Evolutionary conservation across 2,113 vertebrate genomes (phyloP).

Genomic region (Mastomys coucha): DNA sequence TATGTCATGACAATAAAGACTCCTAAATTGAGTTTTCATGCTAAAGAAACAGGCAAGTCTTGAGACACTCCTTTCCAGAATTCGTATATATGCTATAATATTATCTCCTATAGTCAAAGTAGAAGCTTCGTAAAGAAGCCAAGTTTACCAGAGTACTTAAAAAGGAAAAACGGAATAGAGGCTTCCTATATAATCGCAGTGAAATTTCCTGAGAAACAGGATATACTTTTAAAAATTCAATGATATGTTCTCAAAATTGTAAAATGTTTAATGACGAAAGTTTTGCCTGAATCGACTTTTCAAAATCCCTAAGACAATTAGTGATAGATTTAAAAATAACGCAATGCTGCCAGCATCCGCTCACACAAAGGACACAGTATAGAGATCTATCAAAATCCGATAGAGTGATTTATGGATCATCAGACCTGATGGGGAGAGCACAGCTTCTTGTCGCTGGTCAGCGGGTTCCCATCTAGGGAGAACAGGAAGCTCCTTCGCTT

Average conservation of each 20-base stretch:
- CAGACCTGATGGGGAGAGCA: conserved; percentile 92
- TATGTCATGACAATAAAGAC: background rate
- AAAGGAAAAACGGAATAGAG: background rate
- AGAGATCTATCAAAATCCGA: background rate
- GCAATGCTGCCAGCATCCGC: background rate
- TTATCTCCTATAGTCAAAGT: background rate
- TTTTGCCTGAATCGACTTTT: background rate
- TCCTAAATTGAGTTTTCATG: background rate
- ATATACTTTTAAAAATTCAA: background rate
- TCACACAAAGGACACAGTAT: background rate
- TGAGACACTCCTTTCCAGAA: conserved; percentile 53
- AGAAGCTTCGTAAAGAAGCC: conserved; percentile 3
- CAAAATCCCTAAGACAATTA: background rate
- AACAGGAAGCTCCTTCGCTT: conserved; percentile 91
- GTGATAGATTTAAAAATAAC: conserved; percentile 24
- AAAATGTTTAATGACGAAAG: background rate
- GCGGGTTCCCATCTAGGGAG: conserved; percentile 90
- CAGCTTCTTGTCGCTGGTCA: conserved; percentile 92
- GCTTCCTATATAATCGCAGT: background rate
- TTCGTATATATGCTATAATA: background rate
- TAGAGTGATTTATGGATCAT: background rate
- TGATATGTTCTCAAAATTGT: conserved; percentile 15
- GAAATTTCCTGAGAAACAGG: background rate
- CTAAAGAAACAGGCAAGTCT: conserved; percentile 3
- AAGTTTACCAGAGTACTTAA: background rate